Base-by-base conservation (phyloP, 2,888 invertebrate species). In the Empis stercorea region DNA sequence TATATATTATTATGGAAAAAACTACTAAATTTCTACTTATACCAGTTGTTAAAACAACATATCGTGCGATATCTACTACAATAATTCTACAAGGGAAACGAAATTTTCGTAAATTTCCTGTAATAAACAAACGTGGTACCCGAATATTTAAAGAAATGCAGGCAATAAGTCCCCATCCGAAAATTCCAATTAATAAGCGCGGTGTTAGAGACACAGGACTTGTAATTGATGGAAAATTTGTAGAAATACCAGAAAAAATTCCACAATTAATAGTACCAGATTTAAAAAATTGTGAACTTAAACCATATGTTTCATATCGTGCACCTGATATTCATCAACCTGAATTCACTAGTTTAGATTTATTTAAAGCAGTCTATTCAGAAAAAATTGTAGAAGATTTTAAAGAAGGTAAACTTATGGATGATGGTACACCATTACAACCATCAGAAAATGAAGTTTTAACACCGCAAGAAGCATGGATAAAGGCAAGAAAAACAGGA, bases 201-300 rank as follows among this genome's bases (percentile, higher is more conserved):
- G 88, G 88, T 15, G 80, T 82, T 1, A 76, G 80, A 46, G 75
- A 76, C 45, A 71, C 73, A 6, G 89, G 88, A 30, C 47, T 37
- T 36, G 7, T 10, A 6, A 11, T 9, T 74, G 70, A 76, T 43
- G 77, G 76, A 0, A 72, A 73, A 53, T 84, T 74, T 60, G 65
- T 79, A 1, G 57, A 64, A 13, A 71, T 96, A 4, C 84, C 86
- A 2, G 95, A 96, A 73, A 92, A 83, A 81, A 78, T 91, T 53
- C 94, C 96, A 0, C 87, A 95, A 62, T 64, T 97, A 14, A 79
- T 97, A 48, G 95, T 97, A 3, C 97, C 97, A 1, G 82, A 94
- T 65, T 70, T 99, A 20, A 80, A 76, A 52, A 80, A 74, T 54
- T 97, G 84, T 61, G 71, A 82, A 70, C 70, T 99, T 16, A 92